These are phyloP conservation scores for Siderastrea siderea DNA, from an alignment of 92 coral and sea anemone species.

Conservation along the genomic window DNA sequence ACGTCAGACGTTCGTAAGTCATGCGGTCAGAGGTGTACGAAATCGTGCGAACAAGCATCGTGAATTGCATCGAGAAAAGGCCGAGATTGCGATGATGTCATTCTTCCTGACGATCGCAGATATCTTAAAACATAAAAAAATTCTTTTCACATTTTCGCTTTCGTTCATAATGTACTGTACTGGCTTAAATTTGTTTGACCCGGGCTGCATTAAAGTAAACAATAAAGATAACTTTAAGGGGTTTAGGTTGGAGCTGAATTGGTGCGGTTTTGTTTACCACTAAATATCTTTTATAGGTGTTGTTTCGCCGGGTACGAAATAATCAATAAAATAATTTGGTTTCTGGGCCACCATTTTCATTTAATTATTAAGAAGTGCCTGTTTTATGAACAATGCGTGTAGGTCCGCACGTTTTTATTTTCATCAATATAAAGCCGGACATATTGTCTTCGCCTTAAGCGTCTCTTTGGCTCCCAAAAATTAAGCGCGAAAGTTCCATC, in stretches of 20 bases:
- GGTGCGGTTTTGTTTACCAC: background rate
- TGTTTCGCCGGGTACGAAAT: too few species aligned
- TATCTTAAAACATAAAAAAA: background rate
- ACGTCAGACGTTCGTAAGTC: background rate
- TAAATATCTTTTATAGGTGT: background rate
- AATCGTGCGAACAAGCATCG: slow-evolving; percentile 10
- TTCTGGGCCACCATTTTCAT: background rate
- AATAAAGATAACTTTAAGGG: too few species aligned
- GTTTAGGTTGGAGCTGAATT: too few species aligned
- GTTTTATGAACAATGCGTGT: background rate
- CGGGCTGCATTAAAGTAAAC: too few species aligned
- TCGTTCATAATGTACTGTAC: background rate
- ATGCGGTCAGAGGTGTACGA: background rate
- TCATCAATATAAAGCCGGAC: background rate
- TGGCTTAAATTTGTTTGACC: too few species aligned
- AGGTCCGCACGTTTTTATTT: background rate
- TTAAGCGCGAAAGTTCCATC: too few species aligned
- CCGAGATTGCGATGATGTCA: background rate
- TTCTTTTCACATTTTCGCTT: background rate
- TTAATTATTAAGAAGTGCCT: background rate
- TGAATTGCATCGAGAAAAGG: background rate
- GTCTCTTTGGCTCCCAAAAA: too few species aligned
- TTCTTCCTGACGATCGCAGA: background rate
- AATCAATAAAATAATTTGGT: background rate
- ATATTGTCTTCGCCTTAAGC: too few species aligned